Base-by-base conservation (phyloP, 1,140 invertebrate species). In the Zeugodacus cucurbitae region DNA sequence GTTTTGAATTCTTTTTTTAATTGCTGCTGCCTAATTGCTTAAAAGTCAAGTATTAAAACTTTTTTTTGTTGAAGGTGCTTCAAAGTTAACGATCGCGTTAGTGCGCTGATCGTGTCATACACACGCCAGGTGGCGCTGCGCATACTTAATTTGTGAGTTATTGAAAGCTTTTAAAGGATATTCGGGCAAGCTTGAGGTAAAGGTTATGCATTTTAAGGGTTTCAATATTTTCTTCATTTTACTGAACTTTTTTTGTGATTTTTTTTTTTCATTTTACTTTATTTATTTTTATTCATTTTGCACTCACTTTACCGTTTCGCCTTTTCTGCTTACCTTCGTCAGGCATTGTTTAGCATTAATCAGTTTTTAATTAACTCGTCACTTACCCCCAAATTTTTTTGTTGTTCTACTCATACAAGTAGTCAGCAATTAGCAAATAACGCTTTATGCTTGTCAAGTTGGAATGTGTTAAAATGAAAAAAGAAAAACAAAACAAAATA, bases 321-420 rank as follows among this genome's bases (percentile, higher is more conserved):
- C 4, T 54, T 17, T 54, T 54, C 48, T 17, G 48, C 48, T 11
- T 54, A 88, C 88, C 88, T 82, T 87, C 85, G 74, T 88, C 88
- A 88, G 8, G 34, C 86, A 74, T 88, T 88, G 88, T 88, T 88
- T 88, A 34, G 62, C 62, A 70, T 88, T 88, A 88, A 88, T 88
- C 88, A 88, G 85, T 87, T 86, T 88, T 87, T 88, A 88, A 88
- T 88, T 88, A 88, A 86, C 85, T 86, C 88, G 85, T 86, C 88
- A 88, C 88, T 88, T 88, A 58, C 57, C 58, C 74, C 29, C n/a
- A n/a, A n/a, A 82, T 4, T 74, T 74, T 74, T 37, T 82, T 14
- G 41, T 17, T 48, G 22, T 82, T 82, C 41, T 48, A 20, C 74
- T 20, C 8, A 20, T 78, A 41, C 22, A 62, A 62, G 74, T 54